These are phyloP conservation scores for Campopleginae sp. DNA, from an alignment of 2,888 invertebrate genomes.

Conservation along the genomic window DNA sequence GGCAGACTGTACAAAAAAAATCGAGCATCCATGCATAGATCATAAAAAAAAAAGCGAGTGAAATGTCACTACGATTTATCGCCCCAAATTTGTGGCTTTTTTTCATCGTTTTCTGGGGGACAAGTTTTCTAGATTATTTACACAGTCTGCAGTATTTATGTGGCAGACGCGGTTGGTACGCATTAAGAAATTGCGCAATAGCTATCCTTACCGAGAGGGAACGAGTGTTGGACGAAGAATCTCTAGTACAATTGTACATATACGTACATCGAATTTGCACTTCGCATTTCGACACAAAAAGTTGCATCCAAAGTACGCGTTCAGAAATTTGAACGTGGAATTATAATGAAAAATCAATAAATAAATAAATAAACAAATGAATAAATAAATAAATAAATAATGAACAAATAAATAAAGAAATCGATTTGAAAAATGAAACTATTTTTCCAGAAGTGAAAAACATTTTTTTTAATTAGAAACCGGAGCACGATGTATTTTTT, in stretches of 20 bases:
- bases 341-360: no score
- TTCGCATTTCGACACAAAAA: not conserved
- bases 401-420: no score
- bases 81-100: not conserved
- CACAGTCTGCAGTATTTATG: slow-evolving; percentile 27
- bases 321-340: no score
- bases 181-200: slow-evolving; percentile 39
- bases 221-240: slow-evolving; percentile 1
- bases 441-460: no score
- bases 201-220: not conserved
- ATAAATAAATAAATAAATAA: no score
- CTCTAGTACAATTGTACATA: slow-evolving; percentile 2
- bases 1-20: not conserved
- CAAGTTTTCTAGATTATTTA: slow-evolving; percentile 47
- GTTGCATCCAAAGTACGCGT: not conserved
- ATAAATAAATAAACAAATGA: no score
- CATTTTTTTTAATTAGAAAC: no score
- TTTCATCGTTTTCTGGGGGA: slow-evolving; percentile 20
- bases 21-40: not conserved
- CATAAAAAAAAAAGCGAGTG: not conserved
- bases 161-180: slow-evolving; percentile 34
- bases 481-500: no score
- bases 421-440: no score
- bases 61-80: slow-evolving; percentile 26
- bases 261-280: not conserved